Base-by-base conservation (phyloP, 2,888 invertebrate species). In the Andrena praecox region DNA sequence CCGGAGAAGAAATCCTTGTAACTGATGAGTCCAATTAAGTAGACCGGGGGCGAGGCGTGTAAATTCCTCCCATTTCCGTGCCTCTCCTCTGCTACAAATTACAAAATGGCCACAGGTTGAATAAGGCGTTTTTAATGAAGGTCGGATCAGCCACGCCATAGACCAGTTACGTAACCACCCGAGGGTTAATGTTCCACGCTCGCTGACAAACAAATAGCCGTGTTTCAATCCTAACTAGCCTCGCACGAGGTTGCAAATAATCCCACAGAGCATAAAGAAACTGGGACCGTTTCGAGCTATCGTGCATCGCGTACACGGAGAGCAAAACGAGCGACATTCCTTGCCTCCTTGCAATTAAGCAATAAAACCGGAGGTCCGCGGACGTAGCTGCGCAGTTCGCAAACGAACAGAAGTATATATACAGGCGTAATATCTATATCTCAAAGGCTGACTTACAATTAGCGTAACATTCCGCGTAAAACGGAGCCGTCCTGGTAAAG, bases 391-490 rank as follows among this genome's bases (percentile, higher is more conserved):
- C 70, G 42, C n/a, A n/a, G n/a, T 52, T 20, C 29, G 2, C 72
- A 4, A 60, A 62, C 52, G 66, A 74, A 67, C 66, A 24, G 29
- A 71, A 24, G 20, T 31, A 33, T 63, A 33, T 63, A 56, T 67
- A 33, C 68, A 12, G 50, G n/a, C 35, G 35, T 35, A 12, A 29
- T 76, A 63, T 69, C 48, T 56, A 16, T 20, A 33, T 33, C 31
- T 63, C 62, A 68, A 62, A 35, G 62, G 54, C 31, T 33, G 20
- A 20, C 63, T 56, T 12, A 62, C 81, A 75, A 80, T 82, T 80
- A 82, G 80, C 20, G 54, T 0, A 48, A 31, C 67, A 60, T 31
- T 63, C 62, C 2, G 42, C 68, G 42, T 8, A 35, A 60, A 63
- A 60, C 64, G 54, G n/a, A 64, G 24, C 8, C 63, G 52, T 67